A percentile compares a stretch with the other conserved stretches of the same genome.
These are phyloP conservation scores for Borostomias antarcticus DNA, from an alignment of 2,797 vertebrate species.

Conservation along the genomic window DNA sequence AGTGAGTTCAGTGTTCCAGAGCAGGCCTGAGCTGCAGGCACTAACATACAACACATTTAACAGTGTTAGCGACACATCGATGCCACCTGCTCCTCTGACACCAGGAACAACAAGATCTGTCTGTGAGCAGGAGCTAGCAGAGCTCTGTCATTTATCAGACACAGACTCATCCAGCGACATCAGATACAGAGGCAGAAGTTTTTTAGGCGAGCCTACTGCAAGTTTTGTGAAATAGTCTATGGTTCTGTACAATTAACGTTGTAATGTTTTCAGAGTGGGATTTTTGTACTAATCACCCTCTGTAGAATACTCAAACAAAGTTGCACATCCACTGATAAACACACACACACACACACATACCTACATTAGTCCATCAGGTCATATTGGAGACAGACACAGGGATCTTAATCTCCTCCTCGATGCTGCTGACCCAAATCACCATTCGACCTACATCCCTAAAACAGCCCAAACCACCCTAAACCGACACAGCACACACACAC, in stretches of 20 bases:
- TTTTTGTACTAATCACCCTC: not conserved
- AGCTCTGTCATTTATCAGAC: not conserved
- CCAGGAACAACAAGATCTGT: not conserved
- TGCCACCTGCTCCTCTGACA: constrained; percentile 29
- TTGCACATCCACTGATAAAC: not conserved
- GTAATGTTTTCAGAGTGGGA: not conserved
- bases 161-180: not conserved
- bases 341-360: not conserved
- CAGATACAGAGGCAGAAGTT: not conserved
- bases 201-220: too few species aligned
- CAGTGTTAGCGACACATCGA: constrained; percentile 16
- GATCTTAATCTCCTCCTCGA: constrained; percentile 63
- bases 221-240: too few species aligned
- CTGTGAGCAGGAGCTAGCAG: not conserved
- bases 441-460: constrained; percentile 65
- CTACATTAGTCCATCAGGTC: constrained; percentile 14
- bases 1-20: not conserved
- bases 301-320: not conserved
- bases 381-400: constrained; percentile 33
- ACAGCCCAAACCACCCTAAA: not conserved
- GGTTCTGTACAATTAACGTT: not conserved
- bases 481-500: not conserved
- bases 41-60: constrained; percentile 26
- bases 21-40: not conserved
- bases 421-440: constrained; percentile 75